Evolutionary conservation across 2,888 invertebrate genomes (phyloP), one percentile per base, ranked within the genome.

Genomic region (Lasioglossum morio): DNA sequence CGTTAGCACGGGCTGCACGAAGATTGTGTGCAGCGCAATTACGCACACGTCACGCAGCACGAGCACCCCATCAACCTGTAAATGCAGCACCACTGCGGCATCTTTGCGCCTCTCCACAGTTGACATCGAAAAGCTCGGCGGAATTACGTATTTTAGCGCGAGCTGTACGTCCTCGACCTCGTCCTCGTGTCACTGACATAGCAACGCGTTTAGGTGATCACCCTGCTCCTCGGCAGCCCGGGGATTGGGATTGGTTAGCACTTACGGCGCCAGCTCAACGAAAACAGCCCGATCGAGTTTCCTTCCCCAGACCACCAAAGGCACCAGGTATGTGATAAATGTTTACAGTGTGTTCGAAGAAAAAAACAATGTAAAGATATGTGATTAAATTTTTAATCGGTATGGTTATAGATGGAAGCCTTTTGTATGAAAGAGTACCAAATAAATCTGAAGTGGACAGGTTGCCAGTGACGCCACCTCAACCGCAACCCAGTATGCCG

Each of bases 241-340:
- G 96, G 86, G 95, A 95, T 40, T 96, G 96, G 96, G 97, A 97
- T 84, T 98, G 98, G 98, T 96, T 98, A 84, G 96, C 96, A 89
- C 96, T 98, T 82, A 98, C 98, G 85, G 97, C 97, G 89, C 96
- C 97, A 88, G 97, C 97, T 92, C 96, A 97, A 95, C 96, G 98
- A 96, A 98, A 98, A 88, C 96, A 96, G 95, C 98, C 98, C 60
- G 97, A 97, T 91, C 97, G 97, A 94, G 97, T 98, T 90, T 98
- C 98, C 93, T 99, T 98, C 96, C 98, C 98, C 79, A 98, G 98
- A 95, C 98, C 98, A 89, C 98, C 98, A 74, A 98, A 98, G 95
- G 98, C 98, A 84, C 97, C 98, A 86, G 98, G 97, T 97, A 92
- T 84, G 88, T 75, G 48, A 23, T 30, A 5, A 57, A 63, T 8